Base-by-base conservation (phyloP, 2,888 invertebrate genomes). In the Zygothrica quintamaculata region DNA sequence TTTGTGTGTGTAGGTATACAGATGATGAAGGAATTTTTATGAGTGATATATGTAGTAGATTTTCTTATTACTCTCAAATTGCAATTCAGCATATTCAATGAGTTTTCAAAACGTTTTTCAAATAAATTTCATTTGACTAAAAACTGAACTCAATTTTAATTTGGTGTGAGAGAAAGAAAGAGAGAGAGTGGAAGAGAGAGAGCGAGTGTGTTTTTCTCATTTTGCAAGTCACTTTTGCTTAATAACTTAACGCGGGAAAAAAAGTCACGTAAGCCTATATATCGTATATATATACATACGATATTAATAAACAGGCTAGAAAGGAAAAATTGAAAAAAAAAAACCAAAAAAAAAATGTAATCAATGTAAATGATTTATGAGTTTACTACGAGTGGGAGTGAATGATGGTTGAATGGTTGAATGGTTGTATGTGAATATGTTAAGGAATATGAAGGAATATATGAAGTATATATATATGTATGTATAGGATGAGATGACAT, bases 321-420 rank as follows among this genome's bases (percentile, higher is more conserved):
- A 36, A 55, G 52, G 71, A 51, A 43, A 42, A 57, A 58, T 47
- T 56, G 48, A 65, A 70, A 75, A 75, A 75, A 72, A 33, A 8
- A 42, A 71, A 51, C 50, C 71, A 70, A 75, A 75, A 75, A 72
- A 33, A 8, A 42, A 71, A 51, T 33, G 58, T 39, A 65, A 71
- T 71, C 66, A 65, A 70, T 76, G 72, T 76, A 72, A 62, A 74
- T 72, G 75, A 65, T 75, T 75, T 75, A 71, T 73, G 74, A 74
- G 70, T 43, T 34, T 15, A 51, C 39, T 52, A 33, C 22, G 70
- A 47, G 47, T 42, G 58, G 18, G 37, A 5, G 13, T 15, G 47
- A 29, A 15, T 22, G 34, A 15, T 33, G 33, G 26, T 26, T 57
- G 43, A 15, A 18, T 46, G 46, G 31, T 13, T 53, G 57, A 18